Conservation (phyloP, 64 coral and sea anemone genomes). For the Platygyra sinensis region DNA sequence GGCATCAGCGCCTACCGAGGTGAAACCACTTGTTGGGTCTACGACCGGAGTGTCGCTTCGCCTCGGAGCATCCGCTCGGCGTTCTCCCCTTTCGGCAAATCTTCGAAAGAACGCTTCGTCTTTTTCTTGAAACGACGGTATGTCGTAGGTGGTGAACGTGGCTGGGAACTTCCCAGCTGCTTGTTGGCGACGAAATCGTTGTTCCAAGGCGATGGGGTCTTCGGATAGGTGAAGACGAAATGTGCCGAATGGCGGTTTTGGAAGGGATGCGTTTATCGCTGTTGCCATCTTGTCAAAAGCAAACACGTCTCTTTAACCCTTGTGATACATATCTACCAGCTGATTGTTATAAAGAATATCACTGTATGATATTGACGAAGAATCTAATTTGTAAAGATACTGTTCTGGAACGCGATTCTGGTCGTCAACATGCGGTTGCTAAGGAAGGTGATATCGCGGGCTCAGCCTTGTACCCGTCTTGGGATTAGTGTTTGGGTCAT, state of each 20-base stretch:
- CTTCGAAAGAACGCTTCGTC: conserved; percentile 69
- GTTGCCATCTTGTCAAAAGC: conserved; percentile 48
- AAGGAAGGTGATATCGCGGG: conserved; percentile 29
- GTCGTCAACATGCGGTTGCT: conserved; percentile 47
- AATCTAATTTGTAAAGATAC: not conserved
- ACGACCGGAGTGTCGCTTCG: conserved; percentile 85
- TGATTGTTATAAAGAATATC: conserved; percentile 2
- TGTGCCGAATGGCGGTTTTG: conserved; percentile 74
- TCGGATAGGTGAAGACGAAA: conserved; percentile 83
- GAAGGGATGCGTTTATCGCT: conserved; percentile 34
- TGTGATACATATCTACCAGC: not conserved
- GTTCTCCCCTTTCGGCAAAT: conserved; percentile 70
- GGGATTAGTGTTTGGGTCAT: no score
- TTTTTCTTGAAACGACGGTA: conserved; percentile 82
- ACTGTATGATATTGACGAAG: not conserved
- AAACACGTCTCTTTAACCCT: conserved; percentile 9
- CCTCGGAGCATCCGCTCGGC: conserved; percentile 75
- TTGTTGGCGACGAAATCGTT: conserved; percentile 71
- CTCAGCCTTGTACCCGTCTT: not conserved
- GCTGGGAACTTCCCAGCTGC: conserved; percentile 72
- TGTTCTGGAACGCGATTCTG: conserved; percentile 20
- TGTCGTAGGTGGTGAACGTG: conserved; percentile 56
- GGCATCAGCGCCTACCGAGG: conserved; percentile 82
- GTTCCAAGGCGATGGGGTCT: conserved; percentile 67
- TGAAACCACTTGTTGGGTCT: conserved; percentile 85